These are phyloP conservation scores for Dryobotodes eremita DNA, from an alignment of 2,888 invertebrate genomes.

Conservation along the genomic window DNA sequence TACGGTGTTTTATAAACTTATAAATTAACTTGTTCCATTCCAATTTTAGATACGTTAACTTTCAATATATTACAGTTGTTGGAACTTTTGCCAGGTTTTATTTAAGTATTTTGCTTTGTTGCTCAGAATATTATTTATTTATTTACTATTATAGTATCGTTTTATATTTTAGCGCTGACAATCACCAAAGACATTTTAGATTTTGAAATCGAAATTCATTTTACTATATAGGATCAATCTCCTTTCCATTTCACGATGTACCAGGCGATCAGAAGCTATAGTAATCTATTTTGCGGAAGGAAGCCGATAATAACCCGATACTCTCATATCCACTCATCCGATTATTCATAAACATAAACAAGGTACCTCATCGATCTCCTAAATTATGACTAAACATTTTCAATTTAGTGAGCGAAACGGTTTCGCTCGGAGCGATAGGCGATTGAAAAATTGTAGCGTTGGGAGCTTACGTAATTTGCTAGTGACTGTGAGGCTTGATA, in stretches of 20 bases:
- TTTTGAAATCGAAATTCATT: neutral
- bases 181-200: neutral
- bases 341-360: conserved; percentile 47
- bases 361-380: conserved; percentile 65
- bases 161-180: neutral
- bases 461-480: conserved; percentile 84
- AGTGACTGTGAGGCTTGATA: conserved; percentile 73
- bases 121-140: neutral
- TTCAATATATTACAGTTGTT: neutral
- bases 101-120: neutral
- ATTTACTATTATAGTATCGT: neutral
- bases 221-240: neutral
- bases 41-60: neutral
- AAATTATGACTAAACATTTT: conserved; percentile 82
- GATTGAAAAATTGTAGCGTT: conserved; percentile 88
- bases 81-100: neutral
- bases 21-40: neutral
- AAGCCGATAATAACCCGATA: conserved; percentile 2
- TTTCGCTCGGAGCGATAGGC: conserved; percentile 80
- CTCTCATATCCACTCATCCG: conserved; percentile 21
- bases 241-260: neutral
- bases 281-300: neutral
- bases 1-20: neutral
- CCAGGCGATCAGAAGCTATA: conserved; percentile 16
- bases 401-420: conserved; percentile 79